Percentiles rank a stretch among this genome's conserved stretches.
phyloP scores from a whole-genome alignment of 2,888 invertebrate genomes.

The Tortrix viridana region DNA sequence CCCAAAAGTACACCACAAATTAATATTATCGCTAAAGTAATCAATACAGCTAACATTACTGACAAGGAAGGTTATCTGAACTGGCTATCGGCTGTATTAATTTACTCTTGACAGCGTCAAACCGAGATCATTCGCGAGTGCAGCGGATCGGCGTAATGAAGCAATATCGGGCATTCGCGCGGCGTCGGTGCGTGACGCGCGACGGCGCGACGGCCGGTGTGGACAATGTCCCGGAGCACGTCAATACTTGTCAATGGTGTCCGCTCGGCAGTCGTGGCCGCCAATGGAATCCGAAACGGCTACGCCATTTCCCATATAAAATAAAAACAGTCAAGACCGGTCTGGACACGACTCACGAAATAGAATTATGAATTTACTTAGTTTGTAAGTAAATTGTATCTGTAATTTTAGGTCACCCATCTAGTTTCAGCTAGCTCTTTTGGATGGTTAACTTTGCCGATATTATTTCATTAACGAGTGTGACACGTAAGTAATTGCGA shows the following conservation, averaged over 20 bases:
- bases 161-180: slow-evolving; percentile 33
- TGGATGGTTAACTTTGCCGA: no score
- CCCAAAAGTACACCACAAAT: slow-evolving; percentile 22
- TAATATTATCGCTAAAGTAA: slow-evolving; percentile 33
- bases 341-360: no score
- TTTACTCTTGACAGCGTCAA: slow-evolving; percentile 31
- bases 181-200: slow-evolving; percentile 49
- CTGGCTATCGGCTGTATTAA: slow-evolving; percentile 36
- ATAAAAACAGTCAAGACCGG: slow-evolving; percentile 8
- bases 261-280: slow-evolving; percentile 34
- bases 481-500: no score
- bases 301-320: slow-evolving; percentile 32
- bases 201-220: slow-evolving; percentile 14
- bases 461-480: no score
- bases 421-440: no score
- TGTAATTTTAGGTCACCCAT: no score
- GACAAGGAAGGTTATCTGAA: slow-evolving; percentile 38
- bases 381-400: no score
- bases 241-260: slow-evolving; percentile 25
- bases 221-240: slow-evolving; percentile 31
- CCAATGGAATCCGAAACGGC: slow-evolving; percentile 41
- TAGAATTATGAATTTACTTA: no score
- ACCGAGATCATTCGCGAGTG: slow-evolving; percentile 22
- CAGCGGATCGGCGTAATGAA: slow-evolving; percentile 36
- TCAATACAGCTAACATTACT: slow-evolving; percentile 30